Percentiles rank a stretch among this genome's conserved stretches.
phyloP scores from a whole-genome alignment of 2,113 vertebrate genomes.

The Indri indri region DNA sequence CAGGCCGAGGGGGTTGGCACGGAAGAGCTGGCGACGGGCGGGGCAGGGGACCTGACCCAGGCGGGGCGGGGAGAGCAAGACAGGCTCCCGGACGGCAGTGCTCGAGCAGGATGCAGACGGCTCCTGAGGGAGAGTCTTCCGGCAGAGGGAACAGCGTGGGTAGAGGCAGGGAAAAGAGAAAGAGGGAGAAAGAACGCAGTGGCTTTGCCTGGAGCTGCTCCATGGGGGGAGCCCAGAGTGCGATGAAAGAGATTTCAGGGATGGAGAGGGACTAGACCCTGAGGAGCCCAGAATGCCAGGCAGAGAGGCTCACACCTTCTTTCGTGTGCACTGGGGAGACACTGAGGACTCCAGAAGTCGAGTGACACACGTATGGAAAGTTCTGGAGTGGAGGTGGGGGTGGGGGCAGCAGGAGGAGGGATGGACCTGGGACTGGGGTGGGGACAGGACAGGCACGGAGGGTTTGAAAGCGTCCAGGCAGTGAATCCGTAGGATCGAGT shows the following conservation, averaged over 20 bases:
- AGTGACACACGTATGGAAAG: neutral
- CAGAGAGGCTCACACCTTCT: neutral
- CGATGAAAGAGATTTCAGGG: neutral
- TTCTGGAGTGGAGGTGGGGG: neutral
- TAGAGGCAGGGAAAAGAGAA: neutral
- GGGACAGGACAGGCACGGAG: neutral
- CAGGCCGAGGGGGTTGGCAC: neutral
- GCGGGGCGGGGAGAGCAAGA: neutral
- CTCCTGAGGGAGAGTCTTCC: neutral
- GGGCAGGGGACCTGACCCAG: neutral
- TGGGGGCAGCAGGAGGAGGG: neutral
- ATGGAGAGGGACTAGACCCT: neutral
- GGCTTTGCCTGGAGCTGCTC: neutral
- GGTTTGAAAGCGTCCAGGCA: neutral
- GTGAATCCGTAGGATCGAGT: no score
- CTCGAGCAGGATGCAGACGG: neutral
- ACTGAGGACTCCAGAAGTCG: neutral
- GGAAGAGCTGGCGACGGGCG: rapidly evolving
- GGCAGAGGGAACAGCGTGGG: neutral
- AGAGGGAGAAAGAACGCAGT: neutral
- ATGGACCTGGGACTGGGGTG: no score
- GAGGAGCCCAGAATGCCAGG: neutral
- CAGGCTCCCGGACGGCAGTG: rapidly evolving
- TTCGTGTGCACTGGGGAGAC: neutral
- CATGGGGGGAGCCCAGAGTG: no score